phyloP scores from a whole-genome alignment of 2,797 vertebrate species.

The Silurus aristotelis region DNA sequence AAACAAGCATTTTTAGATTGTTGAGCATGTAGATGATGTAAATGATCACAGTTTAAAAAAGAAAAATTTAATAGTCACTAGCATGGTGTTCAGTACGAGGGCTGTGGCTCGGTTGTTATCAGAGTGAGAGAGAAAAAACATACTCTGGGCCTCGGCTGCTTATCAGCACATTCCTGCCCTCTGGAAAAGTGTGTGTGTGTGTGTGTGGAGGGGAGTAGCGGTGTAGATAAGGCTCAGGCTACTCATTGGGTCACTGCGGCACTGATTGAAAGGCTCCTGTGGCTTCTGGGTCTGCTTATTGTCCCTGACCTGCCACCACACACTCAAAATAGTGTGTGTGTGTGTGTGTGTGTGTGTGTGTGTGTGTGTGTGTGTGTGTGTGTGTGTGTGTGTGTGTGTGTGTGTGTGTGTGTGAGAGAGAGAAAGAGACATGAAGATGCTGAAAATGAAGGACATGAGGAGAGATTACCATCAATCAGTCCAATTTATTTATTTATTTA shows the following conservation, averaged over 20 bases:
- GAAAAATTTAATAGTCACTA: no score
- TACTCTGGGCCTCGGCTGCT: conserved; percentile 61
- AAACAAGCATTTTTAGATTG: background rate
- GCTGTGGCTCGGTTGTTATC: conserved; percentile 33
- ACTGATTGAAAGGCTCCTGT: conserved; percentile 56
- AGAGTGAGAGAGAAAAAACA: conserved; percentile 34
- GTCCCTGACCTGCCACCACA: conserved; percentile 56
- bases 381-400: background rate
- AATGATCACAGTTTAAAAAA: background rate
- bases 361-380: background rate
- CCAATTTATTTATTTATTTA: no score
- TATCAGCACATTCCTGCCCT: conserved; percentile 77
- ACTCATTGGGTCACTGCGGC: conserved; percentile 65
- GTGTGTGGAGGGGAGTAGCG: conserved; percentile 38
- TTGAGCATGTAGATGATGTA: background rate
- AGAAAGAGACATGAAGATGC: background rate
- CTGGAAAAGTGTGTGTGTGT: conserved; percentile 48
- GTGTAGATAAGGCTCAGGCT: conserved; percentile 63
- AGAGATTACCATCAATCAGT: background rate
- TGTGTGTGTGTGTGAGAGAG: background rate
- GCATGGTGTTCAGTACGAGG: background rate
- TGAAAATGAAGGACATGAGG: background rate
- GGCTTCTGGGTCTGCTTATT: conserved; percentile 64
- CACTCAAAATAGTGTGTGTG: conserved; percentile 37
- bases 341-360: background rate